Evolutionary conservation across 2,113 vertebrate species (phyloP).

Genomic region (Lagopus muta): DNA sequence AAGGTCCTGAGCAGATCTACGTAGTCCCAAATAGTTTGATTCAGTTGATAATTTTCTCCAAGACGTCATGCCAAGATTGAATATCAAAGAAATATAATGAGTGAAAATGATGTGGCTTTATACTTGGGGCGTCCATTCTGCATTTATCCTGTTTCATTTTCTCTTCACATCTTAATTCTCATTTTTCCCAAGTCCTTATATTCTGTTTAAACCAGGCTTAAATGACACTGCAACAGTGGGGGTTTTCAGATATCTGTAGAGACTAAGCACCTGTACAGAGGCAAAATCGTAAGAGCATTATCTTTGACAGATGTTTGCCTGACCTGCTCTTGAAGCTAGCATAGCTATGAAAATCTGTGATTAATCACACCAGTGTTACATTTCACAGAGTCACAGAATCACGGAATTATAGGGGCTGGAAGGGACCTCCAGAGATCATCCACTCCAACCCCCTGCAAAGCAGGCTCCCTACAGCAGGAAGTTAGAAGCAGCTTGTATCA

Average conservation of each 20-base stretch:
- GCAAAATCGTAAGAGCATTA: neutral
- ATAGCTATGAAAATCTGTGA: neutral
- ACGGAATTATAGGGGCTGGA: no score
- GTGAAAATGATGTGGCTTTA: rapidly evolving
- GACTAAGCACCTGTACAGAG: neutral
- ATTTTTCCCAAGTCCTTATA: neutral
- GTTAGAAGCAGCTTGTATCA: neutral
- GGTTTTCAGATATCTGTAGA: neutral
- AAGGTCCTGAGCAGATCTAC: neutral
- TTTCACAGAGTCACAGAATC: neutral
- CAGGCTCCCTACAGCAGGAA: no score
- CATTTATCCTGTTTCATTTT: neutral
- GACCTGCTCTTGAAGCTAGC: neutral
- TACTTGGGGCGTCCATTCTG: rapidly evolving
- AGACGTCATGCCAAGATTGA: neutral
- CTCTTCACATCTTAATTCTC: neutral
- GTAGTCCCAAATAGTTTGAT: neutral
- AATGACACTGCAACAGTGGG: neutral
- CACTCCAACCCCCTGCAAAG: no score
- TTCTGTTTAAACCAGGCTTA: neutral
- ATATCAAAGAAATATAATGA: neutral
- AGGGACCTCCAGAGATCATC: no score
- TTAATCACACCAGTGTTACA: neutral
- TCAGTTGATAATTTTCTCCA: neutral
- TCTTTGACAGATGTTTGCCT: neutral